Conservation (phyloP, 2,797 vertebrate genomes). For the Chelonia mydas region DNA sequence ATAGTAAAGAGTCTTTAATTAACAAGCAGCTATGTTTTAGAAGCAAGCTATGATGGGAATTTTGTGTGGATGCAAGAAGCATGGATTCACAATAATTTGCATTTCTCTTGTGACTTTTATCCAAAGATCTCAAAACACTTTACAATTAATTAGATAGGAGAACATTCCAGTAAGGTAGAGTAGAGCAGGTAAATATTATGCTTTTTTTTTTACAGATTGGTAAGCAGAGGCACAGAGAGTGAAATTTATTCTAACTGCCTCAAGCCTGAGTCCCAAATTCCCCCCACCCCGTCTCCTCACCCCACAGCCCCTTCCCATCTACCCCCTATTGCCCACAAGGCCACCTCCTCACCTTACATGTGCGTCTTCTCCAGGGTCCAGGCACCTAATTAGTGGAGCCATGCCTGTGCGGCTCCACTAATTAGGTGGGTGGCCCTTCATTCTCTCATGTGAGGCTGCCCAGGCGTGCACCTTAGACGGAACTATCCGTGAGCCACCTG, state of each 20-base stretch:
- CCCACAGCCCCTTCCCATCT: no score
- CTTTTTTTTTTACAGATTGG: neutral
- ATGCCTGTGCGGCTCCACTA: no score
- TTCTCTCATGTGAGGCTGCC: no score
- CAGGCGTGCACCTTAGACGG: no score
- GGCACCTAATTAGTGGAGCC: no score
- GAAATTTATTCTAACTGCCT: neutral
- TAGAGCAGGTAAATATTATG: accelerated
- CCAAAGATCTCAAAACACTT: neutral
- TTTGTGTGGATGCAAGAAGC: neutral
- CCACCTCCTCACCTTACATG: no score
- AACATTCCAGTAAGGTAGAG: neutral
- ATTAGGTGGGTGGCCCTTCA: no score
- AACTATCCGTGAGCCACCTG: no score
- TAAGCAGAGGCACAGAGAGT: neutral
- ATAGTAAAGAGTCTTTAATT: neutral
- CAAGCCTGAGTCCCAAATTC: neutral
- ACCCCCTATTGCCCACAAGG: no score
- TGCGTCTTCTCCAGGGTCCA: no score
- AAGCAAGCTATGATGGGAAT: neutral
- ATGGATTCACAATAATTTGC: neutral
- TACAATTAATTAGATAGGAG: neutral
- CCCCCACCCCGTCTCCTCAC: no score
- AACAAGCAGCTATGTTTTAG: neutral
- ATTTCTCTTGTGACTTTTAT: neutral